A percentile compares a stretch with the other conserved stretches of the same genome.
Conservation (phyloP, 1,140 invertebrate species). For the Hyles vespertilio region DNA sequence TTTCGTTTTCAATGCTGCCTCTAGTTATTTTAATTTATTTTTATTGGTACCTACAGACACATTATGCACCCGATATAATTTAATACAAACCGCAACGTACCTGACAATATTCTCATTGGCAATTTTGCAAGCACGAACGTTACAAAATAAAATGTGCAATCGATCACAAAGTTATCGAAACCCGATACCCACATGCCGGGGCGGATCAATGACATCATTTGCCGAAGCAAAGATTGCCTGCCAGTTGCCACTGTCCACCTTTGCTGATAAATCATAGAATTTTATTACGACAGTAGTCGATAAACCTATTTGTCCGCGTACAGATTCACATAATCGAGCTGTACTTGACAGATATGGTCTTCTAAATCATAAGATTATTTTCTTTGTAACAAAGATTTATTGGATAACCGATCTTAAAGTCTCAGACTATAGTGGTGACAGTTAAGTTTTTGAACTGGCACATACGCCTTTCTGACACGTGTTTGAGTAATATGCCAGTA, state of each 20-base stretch:
- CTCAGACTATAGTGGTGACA: not conserved
- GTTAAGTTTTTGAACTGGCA: not conserved
- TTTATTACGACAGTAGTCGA: slow-evolving; percentile 60
- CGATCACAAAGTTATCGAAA: slow-evolving; percentile 13
- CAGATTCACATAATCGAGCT: slow-evolving; percentile 55
- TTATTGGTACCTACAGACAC: not conserved
- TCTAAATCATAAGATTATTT: slow-evolving; percentile 57
- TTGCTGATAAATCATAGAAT: slow-evolving; percentile 43
- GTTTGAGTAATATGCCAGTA: slow-evolving; percentile 36
- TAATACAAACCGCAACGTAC: slow-evolving; percentile 10
- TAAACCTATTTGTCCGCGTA: slow-evolving; percentile 67
- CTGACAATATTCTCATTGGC: slow-evolving; percentile 9
- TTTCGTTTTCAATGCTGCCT: slow-evolving; percentile 3
- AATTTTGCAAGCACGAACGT: slow-evolving; percentile 4
- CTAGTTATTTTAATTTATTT: not conserved
- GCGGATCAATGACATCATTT: slow-evolving; percentile 23
- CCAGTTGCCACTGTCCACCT: slow-evolving; percentile 25
- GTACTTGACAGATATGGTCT: slow-evolving; percentile 53
- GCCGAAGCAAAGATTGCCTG: slow-evolving; percentile 27
- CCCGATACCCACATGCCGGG: slow-evolving; percentile 6
- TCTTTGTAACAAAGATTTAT: slow-evolving; percentile 29
- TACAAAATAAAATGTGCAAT: slow-evolving; percentile 7
- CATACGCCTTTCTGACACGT: slow-evolving; percentile 27
- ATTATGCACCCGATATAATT: slow-evolving; percentile 5
- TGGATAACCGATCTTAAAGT: slow-evolving; percentile 22